Evolutionary conservation across 2,797 vertebrate species (phyloP).

Genomic region (Sternarchorhynchus goeldii): DNA sequence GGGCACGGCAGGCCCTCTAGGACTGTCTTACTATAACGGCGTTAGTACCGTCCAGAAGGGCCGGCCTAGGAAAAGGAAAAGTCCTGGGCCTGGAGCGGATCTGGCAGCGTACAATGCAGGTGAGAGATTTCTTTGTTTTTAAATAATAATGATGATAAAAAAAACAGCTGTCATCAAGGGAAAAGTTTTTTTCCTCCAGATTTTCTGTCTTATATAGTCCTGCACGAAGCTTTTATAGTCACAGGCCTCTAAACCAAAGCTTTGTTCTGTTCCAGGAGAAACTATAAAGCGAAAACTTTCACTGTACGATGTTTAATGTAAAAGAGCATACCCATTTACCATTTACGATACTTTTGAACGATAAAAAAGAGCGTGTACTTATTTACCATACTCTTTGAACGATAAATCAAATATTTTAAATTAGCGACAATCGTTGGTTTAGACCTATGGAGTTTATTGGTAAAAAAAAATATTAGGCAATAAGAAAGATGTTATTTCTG

Average conservation of each 20-base stretch:
- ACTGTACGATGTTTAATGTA: not conserved
- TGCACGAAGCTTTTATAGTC: no score
- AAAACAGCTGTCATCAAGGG: no score
- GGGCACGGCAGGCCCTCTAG: constrained; percentile 86
- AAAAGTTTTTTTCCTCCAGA: no score
- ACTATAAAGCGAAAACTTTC: not conserved
- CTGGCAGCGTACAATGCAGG: constrained; percentile 96
- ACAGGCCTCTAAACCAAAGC: no score
- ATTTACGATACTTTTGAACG: not conserved
- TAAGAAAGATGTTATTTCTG: no score
- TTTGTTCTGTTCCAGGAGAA: not conserved
- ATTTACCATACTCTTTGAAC: not conserved
- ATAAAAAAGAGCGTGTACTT: not conserved
- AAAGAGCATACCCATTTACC: no score
- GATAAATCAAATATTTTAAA: not conserved
- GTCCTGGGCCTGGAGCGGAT: constrained; percentile 91
- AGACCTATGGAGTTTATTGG: no score
- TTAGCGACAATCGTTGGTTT: no score
- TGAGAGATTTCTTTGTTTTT: constrained; percentile 66
- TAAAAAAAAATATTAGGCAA: no score
- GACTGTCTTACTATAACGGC: constrained; percentile 97
- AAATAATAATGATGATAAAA: no score
- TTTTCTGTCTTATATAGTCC: no score
- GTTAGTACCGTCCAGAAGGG: constrained; percentile 97
- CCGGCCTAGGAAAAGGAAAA: constrained; percentile 94